phyloP scores from a whole-genome alignment of 2,113 vertebrate species.

The Thalassarche chlororhynchos region DNA sequence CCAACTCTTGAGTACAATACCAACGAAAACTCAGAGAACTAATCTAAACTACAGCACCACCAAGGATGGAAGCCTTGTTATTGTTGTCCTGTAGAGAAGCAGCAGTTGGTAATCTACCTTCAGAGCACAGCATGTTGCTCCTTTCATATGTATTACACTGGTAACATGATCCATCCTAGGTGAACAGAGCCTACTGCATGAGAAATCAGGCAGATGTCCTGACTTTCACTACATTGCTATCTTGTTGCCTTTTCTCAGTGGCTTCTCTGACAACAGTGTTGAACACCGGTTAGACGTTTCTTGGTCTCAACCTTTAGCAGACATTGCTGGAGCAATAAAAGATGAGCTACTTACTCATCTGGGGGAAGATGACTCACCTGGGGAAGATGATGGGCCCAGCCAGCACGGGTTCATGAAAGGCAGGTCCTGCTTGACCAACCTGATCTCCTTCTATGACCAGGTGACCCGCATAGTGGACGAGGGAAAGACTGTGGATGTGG shows the following conservation, averaged over 20 bases:
- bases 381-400: no score
- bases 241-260: not conserved
- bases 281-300: not conserved
- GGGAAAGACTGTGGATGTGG: no score
- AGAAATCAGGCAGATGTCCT: not conserved
- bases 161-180: not conserved
- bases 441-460: no score
- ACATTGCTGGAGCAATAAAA: not conserved
- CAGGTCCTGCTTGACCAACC: no score
- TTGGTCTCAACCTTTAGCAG: not conserved
- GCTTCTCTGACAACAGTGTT: not conserved
- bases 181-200: not conserved
- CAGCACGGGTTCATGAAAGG: no score
- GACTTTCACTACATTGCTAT: not conserved
- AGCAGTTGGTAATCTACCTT: not conserved
- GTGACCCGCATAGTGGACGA: no score
- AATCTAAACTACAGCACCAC: not conserved
- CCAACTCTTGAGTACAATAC: not conserved
- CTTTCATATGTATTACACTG: not conserved
- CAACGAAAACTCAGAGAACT: not conserved
- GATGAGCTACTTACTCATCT: not conserved
- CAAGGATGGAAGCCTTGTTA: not conserved
- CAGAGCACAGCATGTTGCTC: not conserved
- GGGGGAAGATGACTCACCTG: not conserved
- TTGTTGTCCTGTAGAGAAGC: not conserved